These are phyloP conservation scores for Conger conger DNA, from an alignment of 2,113 vertebrate species.

Conservation along the genomic window DNA sequence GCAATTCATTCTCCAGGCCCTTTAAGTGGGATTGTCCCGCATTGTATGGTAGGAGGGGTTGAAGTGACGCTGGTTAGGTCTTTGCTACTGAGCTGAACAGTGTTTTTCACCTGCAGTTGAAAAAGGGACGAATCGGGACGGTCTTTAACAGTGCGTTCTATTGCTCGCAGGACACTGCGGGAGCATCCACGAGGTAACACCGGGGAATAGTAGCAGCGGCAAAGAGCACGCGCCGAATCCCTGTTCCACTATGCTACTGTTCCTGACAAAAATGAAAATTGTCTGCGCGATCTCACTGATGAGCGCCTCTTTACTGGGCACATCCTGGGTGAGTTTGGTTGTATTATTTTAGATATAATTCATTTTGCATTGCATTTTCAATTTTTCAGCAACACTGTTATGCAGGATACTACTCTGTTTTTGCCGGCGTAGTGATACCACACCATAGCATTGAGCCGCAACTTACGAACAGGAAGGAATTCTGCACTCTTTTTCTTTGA, in stretches of 20 bases:
- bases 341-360: constrained; percentile 23
- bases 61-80: constrained; percentile 63
- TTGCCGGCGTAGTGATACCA: background rate
- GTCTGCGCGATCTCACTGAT: constrained; percentile 61
- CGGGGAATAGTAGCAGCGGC: constrained; percentile 53
- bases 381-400: constrained; percentile 35
- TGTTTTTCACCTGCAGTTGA: constrained; percentile 70
- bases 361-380: background rate
- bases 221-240: background rate
- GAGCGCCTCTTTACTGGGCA: constrained; percentile 64
- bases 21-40: constrained; percentile 42
- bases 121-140: constrained; percentile 66
- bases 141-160: constrained; percentile 35
- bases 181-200: constrained; percentile 43
- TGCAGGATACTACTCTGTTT: constrained; percentile 53
- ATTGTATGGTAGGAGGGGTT: constrained; percentile 62
- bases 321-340: constrained; percentile 71
- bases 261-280: constrained; percentile 62
- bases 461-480: background rate
- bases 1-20: constrained; percentile 16
- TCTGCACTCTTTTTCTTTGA: background rate
- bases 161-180: constrained; percentile 33
- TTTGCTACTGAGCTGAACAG: constrained; percentile 65
- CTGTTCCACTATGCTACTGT: constrained; percentile 18
- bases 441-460: background rate